phyloP scores from a whole-genome alignment of 2,888 invertebrate genomes.

The Diplolepis rosae region DNA sequence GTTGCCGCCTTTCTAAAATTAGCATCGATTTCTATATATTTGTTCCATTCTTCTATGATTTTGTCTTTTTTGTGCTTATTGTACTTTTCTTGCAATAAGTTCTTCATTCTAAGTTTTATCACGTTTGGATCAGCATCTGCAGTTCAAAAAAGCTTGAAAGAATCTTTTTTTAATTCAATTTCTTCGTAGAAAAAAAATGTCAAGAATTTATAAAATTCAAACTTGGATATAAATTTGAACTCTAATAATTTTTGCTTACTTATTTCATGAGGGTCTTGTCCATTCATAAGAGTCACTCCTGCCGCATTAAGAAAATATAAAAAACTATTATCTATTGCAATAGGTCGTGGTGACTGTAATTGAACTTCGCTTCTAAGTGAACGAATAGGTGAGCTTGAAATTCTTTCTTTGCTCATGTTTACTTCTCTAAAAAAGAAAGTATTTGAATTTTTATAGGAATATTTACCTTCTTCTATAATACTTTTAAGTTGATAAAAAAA shows the following conservation, averaged over 20 bases:
- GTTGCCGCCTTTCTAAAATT: constrained; percentile 61
- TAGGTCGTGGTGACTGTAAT: not conserved
- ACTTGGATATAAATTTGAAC: constrained; percentile 52
- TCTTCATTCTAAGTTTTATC: constrained; percentile 57
- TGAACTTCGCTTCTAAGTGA: not conserved
- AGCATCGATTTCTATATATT: constrained; percentile 57
- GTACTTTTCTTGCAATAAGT: constrained; percentile 47
- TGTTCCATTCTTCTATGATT: constrained; percentile 57
- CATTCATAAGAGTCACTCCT: constrained; percentile 5
- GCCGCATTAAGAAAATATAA: not conserved
- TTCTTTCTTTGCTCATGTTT: not conserved
- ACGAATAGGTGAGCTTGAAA: not conserved
- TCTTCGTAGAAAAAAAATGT: too few species aligned
- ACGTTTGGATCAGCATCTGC: constrained; percentile 51
- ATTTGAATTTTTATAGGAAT: too few species aligned
- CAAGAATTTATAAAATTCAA: too few species aligned
- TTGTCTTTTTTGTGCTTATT: constrained; percentile 46
- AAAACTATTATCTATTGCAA: not conserved
- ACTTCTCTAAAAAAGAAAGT: not conserved
- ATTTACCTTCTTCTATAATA: too few species aligned
- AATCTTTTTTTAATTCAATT: too few species aligned
- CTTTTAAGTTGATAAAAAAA: too few species aligned
- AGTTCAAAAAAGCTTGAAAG: constrained; percentile 35
- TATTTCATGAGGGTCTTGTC: constrained; percentile 2
- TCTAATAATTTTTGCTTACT: not conserved